Conservation (phyloP, 2,888 invertebrate genomes). For the Drosophila neutralis region DNA sequence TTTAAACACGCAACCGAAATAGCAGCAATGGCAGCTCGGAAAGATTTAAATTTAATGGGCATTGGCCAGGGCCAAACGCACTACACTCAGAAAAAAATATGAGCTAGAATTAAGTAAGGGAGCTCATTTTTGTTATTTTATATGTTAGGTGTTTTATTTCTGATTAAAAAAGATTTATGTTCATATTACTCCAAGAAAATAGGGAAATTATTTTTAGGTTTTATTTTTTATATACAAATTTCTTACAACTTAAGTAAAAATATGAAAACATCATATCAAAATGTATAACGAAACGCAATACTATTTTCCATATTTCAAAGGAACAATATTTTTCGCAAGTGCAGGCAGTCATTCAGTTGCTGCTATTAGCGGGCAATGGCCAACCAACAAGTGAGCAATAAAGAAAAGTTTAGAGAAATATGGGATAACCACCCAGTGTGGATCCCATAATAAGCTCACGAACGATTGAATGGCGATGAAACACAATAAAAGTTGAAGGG, state of each 20-base stretch:
- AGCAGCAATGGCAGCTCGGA: constrained; percentile 53
- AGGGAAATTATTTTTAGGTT: neutral
- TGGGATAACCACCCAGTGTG: constrained; percentile 61
- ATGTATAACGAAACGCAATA: neutral
- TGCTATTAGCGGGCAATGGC: constrained; percentile 58
- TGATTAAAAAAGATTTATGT: neutral
- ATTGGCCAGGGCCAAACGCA: constrained; percentile 13
- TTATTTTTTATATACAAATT: neutral
- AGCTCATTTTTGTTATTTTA: rapidly evolving
- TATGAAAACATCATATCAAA: neutral
- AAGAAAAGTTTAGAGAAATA: constrained; percentile 82
- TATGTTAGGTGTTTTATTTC: neutral
- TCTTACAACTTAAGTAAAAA: neutral
- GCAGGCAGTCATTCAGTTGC: constrained; percentile 22
- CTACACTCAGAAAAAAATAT: neutral
- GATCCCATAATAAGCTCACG: constrained; percentile 74
- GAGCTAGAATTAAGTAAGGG: neutral
- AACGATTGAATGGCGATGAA: constrained; percentile 74
- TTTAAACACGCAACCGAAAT: constrained; percentile 74
- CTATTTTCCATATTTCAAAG: neutral
- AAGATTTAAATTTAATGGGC: constrained; percentile 77
- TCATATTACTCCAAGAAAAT: too few relatives aligned
- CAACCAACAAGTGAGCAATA: constrained; percentile 82
- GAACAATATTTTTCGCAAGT: neutral
- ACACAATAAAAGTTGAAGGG: constrained; percentile 63